Conservation (phyloP, 2,113 vertebrate genomes). For the Dunckerocampus dactyliophorus region DNA sequence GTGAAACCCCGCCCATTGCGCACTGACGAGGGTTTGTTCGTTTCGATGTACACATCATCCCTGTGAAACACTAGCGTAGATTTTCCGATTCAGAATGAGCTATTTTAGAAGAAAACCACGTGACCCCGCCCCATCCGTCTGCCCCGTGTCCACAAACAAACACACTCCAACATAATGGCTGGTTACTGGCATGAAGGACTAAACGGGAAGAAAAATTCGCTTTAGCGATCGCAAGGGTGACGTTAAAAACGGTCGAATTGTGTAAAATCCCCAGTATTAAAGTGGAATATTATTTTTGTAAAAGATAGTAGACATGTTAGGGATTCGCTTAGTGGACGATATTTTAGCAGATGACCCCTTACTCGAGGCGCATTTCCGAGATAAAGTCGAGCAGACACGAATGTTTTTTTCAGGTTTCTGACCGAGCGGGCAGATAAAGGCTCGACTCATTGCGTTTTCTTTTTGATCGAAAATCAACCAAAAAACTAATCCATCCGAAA, state of each 20-base stretch:
- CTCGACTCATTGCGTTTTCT: conserved; percentile 48
- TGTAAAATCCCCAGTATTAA: conserved; percentile 32
- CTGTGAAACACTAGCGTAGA: conserved; percentile 13
- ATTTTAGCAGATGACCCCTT: conserved; percentile 63
- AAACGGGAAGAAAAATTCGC: conserved; percentile 69
- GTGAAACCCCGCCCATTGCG: conserved; percentile 45
- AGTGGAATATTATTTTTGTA: conserved; percentile 40
- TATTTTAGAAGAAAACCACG: conserved; percentile 54
- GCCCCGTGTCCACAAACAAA: neutral
- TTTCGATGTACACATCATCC: conserved; percentile 13
- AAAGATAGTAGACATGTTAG: conserved; percentile 43
- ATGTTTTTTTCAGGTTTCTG: conserved; percentile 45
- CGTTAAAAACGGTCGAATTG: conserved; percentile 50
- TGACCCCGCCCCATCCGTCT: conserved; percentile 40
- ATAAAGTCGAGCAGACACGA: conserved; percentile 52
- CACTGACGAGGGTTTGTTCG: conserved; percentile 35
- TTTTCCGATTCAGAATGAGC: conserved; percentile 53
- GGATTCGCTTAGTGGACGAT: conserved; percentile 44
- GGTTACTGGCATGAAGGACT: conserved; percentile 57
- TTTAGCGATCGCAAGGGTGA: conserved; percentile 44
- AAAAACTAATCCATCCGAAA: conserved; percentile 33
- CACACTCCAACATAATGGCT: conserved; percentile 53
- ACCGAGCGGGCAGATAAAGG: conserved; percentile 54
- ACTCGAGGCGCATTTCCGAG: conserved; percentile 63
- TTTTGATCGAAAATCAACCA: conserved; percentile 52